These are phyloP conservation scores for Lamellibrachia columna DNA, from an alignment of 2,888 invertebrate species.

Conservation along the genomic window DNA sequence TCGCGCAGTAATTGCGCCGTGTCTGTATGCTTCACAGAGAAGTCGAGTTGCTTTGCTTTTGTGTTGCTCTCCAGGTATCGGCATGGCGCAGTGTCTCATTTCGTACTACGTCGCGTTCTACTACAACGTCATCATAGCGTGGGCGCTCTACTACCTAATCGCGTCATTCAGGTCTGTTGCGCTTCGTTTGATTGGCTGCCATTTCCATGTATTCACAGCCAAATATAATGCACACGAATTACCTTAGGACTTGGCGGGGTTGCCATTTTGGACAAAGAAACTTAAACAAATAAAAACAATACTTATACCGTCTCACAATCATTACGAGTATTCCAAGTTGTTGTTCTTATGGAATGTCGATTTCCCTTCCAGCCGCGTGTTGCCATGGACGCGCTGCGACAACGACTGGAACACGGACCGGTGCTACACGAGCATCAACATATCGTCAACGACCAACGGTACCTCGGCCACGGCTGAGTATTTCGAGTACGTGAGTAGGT, in stretches of 20 bases:
- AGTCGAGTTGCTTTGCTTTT: neutral
- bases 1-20: neutral
- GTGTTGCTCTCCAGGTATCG: slow-evolving; percentile 71
- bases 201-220: neutral
- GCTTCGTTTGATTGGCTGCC: neutral
- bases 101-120: slow-evolving; percentile 64
- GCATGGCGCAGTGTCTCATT: slow-evolving; percentile 63
- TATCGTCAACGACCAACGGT: slow-evolving; percentile 26
- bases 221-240: no score
- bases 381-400: slow-evolving; percentile 85
- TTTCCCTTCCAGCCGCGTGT: slow-evolving; percentile 67
- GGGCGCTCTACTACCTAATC: slow-evolving; percentile 84
- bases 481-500: slow-evolving; percentile 66
- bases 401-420: slow-evolving; percentile 82
- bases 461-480: slow-evolving; percentile 78
- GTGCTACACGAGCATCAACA: slow-evolving; percentile 65
- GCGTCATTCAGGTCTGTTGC: slow-evolving; percentile 68
- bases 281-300: no score
- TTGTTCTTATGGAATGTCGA: neutral
- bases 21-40: neutral
- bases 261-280: no score
- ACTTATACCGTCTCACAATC: no score
- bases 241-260: no score
- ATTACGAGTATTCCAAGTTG: no score
- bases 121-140: slow-evolving; percentile 83